A percentile compares a stretch with the other conserved stretches of the same genome.
Conservation (phyloP, 2,113 vertebrate species). For the Trachemys scripta region DNA sequence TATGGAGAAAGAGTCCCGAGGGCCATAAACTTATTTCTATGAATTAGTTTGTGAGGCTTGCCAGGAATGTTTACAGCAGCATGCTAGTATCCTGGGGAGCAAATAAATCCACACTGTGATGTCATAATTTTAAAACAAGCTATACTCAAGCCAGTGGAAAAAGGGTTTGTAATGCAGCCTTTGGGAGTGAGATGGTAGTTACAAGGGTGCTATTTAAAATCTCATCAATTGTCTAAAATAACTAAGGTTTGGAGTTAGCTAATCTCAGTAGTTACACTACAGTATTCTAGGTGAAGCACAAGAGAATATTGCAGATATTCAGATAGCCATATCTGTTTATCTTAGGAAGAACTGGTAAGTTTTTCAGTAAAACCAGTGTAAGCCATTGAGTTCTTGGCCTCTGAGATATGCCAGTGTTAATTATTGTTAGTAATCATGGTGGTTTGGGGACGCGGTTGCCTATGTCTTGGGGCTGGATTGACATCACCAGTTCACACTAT, state of each 20-base stretch:
- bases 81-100: not conserved
- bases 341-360: not conserved
- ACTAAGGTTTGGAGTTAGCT: not conserved
- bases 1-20: conserved; percentile 14
- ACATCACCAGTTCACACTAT: not conserved
- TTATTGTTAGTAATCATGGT: not conserved
- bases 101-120: not conserved
- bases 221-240: not conserved
- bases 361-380: not conserved
- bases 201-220: not conserved
- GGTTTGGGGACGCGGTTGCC: not conserved
- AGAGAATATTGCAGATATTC: not conserved
- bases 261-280: not conserved
- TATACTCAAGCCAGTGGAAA: not conserved
- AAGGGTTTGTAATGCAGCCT: not conserved
- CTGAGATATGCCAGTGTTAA: not conserved
- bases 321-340: not conserved
- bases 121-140: not conserved
- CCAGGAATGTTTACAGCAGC: not conserved
- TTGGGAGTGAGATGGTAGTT: not conserved
- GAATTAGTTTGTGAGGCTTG: conserved; percentile 33
- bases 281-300: not conserved
- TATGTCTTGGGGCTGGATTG: not conserved
- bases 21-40: not conserved
- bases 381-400: not conserved